A percentile compares a stretch with the other conserved stretches of the same genome.
Evolutionary conservation across 2,797 vertebrate species (phyloP).

Genomic region (Chrosomus eos): DNA sequence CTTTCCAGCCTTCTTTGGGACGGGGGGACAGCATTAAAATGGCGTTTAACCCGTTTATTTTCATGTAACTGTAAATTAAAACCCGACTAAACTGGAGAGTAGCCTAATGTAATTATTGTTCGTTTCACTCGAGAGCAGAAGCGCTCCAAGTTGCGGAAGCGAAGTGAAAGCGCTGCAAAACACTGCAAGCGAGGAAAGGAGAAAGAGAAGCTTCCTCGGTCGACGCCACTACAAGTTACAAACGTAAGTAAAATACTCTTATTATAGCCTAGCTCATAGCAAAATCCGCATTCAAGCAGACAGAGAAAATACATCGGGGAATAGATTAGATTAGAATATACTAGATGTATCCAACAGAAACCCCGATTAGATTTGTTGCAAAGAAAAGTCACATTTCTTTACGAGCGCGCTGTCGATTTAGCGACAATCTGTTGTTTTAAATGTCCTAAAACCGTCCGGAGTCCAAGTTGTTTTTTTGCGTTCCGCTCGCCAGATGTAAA

Average conservation of each 20-base stretch:
- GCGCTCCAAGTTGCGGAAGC: not conserved
- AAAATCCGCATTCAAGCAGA: not conserved
- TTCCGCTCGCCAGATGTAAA: not conserved
- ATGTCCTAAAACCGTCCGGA: not conserved
- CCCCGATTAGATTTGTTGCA: not conserved
- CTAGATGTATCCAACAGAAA: not conserved
- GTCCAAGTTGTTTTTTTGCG: constrained; percentile 15
- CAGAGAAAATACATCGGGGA: not conserved
- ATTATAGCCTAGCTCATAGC: not conserved
- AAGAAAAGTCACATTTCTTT: not conserved
- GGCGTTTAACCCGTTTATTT: not conserved
- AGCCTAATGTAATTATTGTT: not conserved
- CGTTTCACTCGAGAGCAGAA: not conserved
- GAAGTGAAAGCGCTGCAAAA: constrained; percentile 30
- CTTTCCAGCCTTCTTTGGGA: constrained; percentile 34
- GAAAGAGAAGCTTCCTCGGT: not conserved
- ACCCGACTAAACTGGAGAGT: not conserved
- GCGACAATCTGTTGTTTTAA: not conserved
- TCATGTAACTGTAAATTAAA: not conserved
- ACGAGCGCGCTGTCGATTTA: not conserved
- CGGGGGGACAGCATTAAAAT: not conserved
- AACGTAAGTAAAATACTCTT: constrained; percentile 45
- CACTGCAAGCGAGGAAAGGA: not conserved
- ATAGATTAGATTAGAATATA: too few relatives aligned
- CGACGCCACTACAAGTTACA: not conserved